A percentile compares a stretch with the other conserved stretches of the same genome.
phyloP scores from a whole-genome alignment of 2,113 vertebrate species.

The Grallaria varia region DNA sequence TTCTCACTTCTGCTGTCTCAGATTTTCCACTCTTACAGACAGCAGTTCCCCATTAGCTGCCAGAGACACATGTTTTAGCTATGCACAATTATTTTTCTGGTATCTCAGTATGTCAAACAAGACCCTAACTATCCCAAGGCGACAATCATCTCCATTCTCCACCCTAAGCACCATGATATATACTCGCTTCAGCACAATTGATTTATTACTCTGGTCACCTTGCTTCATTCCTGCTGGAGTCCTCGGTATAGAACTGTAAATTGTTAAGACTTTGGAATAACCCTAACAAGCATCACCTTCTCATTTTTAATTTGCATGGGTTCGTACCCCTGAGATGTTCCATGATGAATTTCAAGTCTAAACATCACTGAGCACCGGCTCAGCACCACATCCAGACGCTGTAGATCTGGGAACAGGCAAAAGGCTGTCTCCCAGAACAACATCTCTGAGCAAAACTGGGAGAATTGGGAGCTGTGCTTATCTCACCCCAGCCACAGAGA shows the following conservation, averaged over 20 bases:
- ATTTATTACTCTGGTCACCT: slow-evolving; percentile 18
- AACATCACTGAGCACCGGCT: neutral
- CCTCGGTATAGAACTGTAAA: neutral
- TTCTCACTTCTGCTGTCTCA: neutral
- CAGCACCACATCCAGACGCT: neutral
- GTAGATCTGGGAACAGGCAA: neutral
- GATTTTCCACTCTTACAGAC: neutral
- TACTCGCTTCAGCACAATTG: neutral
- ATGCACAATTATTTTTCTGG: neutral
- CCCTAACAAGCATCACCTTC: neutral
- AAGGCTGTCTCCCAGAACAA: neutral
- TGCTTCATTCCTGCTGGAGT: neutral
- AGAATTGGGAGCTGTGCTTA: neutral
- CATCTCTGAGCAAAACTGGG: neutral
- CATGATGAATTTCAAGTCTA: neutral
- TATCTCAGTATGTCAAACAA: neutral
- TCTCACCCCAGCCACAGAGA: neutral
- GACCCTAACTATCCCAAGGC: neutral
- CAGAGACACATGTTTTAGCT: neutral
- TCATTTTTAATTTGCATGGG: neutral
- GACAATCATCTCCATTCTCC: neutral
- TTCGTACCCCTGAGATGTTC: neutral
- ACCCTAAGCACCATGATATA: neutral
- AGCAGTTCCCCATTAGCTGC: neutral
- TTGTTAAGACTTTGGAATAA: neutral